Evolutionary conservation across 2,888 invertebrate genomes (phyloP), one percentile per base, ranked within the genome.

Genomic region (Heliconius erato): DNA sequence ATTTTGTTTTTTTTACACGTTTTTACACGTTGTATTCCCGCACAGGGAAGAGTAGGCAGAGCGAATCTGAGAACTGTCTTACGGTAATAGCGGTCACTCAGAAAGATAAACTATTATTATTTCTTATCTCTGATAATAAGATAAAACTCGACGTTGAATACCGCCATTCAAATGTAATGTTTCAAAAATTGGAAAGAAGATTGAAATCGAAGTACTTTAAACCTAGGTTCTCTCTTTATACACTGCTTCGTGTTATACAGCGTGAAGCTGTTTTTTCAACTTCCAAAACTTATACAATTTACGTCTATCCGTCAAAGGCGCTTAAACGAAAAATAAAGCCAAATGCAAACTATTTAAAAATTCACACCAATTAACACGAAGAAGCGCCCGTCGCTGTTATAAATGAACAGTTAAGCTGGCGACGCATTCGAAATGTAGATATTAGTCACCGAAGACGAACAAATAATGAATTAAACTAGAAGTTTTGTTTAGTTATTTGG

Each of bases 361-460:
- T 83, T 81, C 81, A 83, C 40, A 74, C 81, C 35, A 79, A 79
- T 83, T 59, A 83, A 81, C 81, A 76, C 74, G 16, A 63, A 81
- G 79, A 79, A 76, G 74, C 65, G 69, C 67, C 59, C 69, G 69
- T 65, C 79, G 44, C 76, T 76, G 44, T 81, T 80, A 80, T 69
- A 80, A 74, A 78, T 72, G 68, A 79, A 74, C 78, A 26, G 76
- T 81, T 71, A 28, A 76, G 28, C 54, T 44, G 79, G 69, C 81
- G 69, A 69, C 63, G 71, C 35, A 40, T 83, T 71, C 49, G 49
- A 76, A 79, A 80, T 71, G 32, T 68, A 72, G 69, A 79, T 65
- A 79, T 79, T 67, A 74, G 79, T 65, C 76, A 80, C 74, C n/a
- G 49, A 54, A 54, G 67, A 76, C 59, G n/a, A 76, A 28, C 35